These are phyloP conservation scores for Trogon melanurus DNA, from an alignment of 2,113 vertebrate species.

Conservation along the genomic window DNA sequence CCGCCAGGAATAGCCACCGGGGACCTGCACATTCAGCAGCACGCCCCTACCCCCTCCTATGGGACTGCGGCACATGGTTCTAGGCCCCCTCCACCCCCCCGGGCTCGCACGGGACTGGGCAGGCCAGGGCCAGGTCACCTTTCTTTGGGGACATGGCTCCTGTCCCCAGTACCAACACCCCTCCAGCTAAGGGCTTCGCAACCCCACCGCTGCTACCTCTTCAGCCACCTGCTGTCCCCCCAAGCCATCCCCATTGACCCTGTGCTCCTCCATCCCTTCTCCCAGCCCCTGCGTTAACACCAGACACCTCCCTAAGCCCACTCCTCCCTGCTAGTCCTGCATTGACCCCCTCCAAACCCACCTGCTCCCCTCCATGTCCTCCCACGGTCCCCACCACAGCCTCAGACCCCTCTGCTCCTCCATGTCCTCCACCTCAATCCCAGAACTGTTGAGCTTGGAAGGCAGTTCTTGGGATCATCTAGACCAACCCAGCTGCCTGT, in stretches of 20 bases:
- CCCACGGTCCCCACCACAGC: background rate
- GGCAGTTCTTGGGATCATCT: background rate
- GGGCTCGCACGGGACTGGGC: background rate
- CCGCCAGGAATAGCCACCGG: slow-evolving; percentile 61
- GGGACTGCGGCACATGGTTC: background rate
- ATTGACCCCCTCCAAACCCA: background rate
- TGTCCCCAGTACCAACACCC: background rate
- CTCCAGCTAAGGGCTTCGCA: background rate
- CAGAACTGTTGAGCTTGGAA: background rate
- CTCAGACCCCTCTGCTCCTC: background rate
- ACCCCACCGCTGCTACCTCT: background rate
- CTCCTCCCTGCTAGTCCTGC: background rate
- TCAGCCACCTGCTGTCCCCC: background rate
- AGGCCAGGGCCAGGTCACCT: slow-evolving; percentile 41
- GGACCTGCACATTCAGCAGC: slow-evolving; percentile 67
- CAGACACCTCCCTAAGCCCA: background rate
- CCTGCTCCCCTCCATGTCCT: fast-evolving
- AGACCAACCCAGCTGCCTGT: background rate
- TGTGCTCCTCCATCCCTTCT: background rate
- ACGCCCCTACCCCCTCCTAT: slow-evolving; percentile 30
- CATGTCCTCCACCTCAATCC: background rate
- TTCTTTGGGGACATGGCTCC: background rate
- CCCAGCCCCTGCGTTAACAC: background rate
- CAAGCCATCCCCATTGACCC: too few species aligned
- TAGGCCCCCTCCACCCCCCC: background rate